A percentile compares a stretch with the other conserved stretches of the same genome.
Conservation (phyloP, 1,140 invertebrate genomes). For the Odontomachus brunneus region DNA sequence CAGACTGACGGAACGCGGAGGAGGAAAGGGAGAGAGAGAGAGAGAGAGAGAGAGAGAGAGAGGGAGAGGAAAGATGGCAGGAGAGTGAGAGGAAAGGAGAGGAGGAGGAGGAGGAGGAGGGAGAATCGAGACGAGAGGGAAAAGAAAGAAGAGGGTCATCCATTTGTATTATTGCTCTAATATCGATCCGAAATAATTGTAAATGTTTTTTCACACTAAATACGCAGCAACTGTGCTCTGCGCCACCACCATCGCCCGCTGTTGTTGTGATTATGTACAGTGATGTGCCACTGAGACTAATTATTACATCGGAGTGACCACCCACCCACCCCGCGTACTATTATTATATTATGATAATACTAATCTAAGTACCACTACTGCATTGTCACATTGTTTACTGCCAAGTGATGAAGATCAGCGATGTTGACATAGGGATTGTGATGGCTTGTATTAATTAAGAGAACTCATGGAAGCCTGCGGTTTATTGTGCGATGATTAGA, state of each 20-base stretch:
- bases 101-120: background rate
- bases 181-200: slow-evolving; percentile 66
- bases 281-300: slow-evolving; percentile 85
- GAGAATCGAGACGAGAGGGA: too few relatives aligned
- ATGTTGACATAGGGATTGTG: slow-evolving; percentile 83
- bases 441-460: slow-evolving; percentile 83
- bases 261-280: slow-evolving; percentile 85
- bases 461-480: slow-evolving; percentile 68
- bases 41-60: slow-evolving; percentile 33
- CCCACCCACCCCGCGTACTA: slow-evolving; percentile 85
- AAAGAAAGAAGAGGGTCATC: slow-evolving; percentile 44
- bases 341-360: slow-evolving; percentile 79
- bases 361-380: slow-evolving; percentile 85
- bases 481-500: slow-evolving; percentile 70
- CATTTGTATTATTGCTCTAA: slow-evolving; percentile 63
- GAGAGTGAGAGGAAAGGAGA: slow-evolving; percentile 7
- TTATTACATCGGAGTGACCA: slow-evolving; percentile 85
- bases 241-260: slow-evolving; percentile 84
- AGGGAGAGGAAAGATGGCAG: slow-evolving; percentile 5
- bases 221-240: slow-evolving; percentile 66
- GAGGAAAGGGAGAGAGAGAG: slow-evolving; percentile 26
- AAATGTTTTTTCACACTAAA: slow-evolving; percentile 67
- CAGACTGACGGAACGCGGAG: slow-evolving; percentile 32
- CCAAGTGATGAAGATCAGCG: slow-evolving; percentile 82
- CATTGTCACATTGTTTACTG: slow-evolving; percentile 86